Percentiles rank a stretch among this genome's conserved stretches.
phyloP scores from a whole-genome alignment of 2,888 invertebrate genomes.

The Litoditis marina region DNA sequence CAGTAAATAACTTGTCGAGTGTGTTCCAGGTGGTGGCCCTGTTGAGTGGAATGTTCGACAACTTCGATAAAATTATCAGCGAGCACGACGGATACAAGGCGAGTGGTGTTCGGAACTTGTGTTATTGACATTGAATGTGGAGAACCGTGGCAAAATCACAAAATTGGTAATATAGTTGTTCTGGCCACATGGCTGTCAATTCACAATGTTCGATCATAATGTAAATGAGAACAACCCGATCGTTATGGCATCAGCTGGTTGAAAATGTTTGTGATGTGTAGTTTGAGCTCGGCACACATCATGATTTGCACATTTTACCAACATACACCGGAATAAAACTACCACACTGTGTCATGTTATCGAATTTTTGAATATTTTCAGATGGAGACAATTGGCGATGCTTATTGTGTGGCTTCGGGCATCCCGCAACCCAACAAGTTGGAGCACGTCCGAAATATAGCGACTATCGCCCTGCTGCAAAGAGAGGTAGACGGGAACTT shows the following conservation, averaged over 20 bases:
- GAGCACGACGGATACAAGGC: slow-evolving; percentile 56
- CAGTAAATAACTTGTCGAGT: slow-evolving; percentile 2
- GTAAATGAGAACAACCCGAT: no score
- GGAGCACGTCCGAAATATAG: slow-evolving; percentile 53
- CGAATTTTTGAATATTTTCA: slow-evolving; percentile 12
- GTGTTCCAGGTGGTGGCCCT: slow-evolving; percentile 56
- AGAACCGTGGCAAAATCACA: no score
- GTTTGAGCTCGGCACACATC: no score
- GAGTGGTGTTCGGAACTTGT: not conserved
- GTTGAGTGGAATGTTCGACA: slow-evolving; percentile 54
- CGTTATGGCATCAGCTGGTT: no score
- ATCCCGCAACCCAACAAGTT: slow-evolving; percentile 44
- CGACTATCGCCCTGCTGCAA: slow-evolving; percentile 52
- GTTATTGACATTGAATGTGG: no score
- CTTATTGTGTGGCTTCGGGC: slow-evolving; percentile 60
- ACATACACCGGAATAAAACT: no score
- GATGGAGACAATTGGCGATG: slow-evolving; percentile 59
- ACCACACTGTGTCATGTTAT: not conserved
- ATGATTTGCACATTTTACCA: no score
- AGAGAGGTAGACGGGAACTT: slow-evolving; percentile 44
- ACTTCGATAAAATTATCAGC: slow-evolving; percentile 55
- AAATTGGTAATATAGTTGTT: no score
- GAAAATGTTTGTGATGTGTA: no score
- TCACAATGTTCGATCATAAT: no score
- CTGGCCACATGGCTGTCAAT: no score